Conservation (phyloP, 2,113 vertebrate species). For the Bungarus multicinctus region DNA sequence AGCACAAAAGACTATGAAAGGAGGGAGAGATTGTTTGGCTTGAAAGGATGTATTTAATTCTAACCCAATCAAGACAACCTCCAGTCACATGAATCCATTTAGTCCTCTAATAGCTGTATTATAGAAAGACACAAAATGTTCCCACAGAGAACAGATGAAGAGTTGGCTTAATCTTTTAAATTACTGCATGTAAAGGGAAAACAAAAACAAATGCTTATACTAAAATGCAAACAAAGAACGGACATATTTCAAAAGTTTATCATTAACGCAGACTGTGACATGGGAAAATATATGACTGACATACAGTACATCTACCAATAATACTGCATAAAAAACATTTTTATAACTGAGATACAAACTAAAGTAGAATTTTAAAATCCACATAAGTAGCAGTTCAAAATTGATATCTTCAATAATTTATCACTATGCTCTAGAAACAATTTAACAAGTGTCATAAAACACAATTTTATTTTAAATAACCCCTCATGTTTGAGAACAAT, state of each 20-base stretch:
- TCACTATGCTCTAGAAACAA: background rate
- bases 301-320: background rate
- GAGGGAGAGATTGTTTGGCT: rapidly evolving
- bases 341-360: background rate
- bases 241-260: conserved; percentile 12
- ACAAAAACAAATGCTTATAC: conserved; percentile 7
- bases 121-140: conserved; percentile 8
- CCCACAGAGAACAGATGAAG: conserved; percentile 21
- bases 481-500: background rate
- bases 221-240: background rate
- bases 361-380: background rate
- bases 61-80: conserved; percentile 9
- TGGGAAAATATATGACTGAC: conserved; percentile 10
- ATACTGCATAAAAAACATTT: background rate
- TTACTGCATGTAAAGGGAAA: conserved; percentile 10
- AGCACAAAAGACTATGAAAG: background rate
- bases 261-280: conserved; percentile 6
- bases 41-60: conserved; percentile 18
- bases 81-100: conserved; percentile 19
- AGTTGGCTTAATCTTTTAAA: conserved; percentile 14
- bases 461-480: background rate
- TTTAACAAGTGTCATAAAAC: background rate
- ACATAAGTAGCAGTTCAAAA: background rate
- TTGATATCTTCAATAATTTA: background rate
- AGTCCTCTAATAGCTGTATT: conserved; percentile 27